phyloP scores from a whole-genome alignment of 2,888 invertebrate species.

The Onchidella celtica region DNA sequence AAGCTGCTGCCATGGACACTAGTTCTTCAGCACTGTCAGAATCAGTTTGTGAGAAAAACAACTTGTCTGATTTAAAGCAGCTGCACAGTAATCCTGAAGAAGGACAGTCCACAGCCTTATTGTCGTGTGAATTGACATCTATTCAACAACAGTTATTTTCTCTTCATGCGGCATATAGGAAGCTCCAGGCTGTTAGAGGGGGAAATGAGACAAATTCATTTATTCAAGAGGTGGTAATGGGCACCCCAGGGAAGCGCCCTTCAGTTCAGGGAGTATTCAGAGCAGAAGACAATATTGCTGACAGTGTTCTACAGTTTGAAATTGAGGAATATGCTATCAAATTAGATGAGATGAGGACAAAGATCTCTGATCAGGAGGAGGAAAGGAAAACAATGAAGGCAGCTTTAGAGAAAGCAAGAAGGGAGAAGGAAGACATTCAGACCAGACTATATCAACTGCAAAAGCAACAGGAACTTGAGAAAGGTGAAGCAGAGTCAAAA shows the following conservation, averaged over 20 bases:
- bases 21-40: constrained; percentile 20
- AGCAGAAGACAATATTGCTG: constrained; percentile 27
- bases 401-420: constrained; percentile 26
- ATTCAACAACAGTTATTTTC: constrained; percentile 30
- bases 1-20: constrained; percentile 17
- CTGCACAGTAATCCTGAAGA: neutral
- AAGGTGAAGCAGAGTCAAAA: neutral
- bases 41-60: constrained; percentile 5
- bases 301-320: constrained; percentile 47
- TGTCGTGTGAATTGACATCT: constrained; percentile 23
- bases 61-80: neutral
- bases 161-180: constrained; percentile 26
- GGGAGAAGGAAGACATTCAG: neutral
- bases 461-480: neutral
- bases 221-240: constrained; percentile 37
- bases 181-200: neutral
- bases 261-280: constrained; percentile 5
- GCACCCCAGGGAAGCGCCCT: neutral
- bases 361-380: constrained; percentile 28
- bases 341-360: constrained; percentile 41
- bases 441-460: too few relatives aligned
- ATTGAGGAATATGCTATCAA: constrained; percentile 39
- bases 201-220: constrained; percentile 29
- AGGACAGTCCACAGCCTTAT: neutral
- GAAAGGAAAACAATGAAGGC: neutral